phyloP scores from a whole-genome alignment of 2,113 vertebrate species.

The Pogona vitticeps region DNA sequence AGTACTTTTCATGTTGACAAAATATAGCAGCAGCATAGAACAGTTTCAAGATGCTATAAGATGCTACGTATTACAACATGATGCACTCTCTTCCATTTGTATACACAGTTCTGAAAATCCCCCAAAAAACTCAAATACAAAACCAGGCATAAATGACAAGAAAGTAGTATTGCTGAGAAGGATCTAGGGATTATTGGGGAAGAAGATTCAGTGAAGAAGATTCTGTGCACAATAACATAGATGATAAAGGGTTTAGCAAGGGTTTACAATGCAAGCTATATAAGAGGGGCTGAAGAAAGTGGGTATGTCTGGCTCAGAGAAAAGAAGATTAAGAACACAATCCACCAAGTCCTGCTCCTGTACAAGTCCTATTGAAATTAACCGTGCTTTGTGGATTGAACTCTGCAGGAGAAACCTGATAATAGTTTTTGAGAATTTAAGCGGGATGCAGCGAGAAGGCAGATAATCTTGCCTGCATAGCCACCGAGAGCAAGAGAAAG shows the following conservation, averaged over 20 bases:
- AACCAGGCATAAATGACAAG: conserved; percentile 5
- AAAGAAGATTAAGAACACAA: conserved; percentile 39
- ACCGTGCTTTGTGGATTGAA: conserved; percentile 12
- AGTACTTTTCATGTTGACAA: background rate
- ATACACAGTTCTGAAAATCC: conserved; percentile 17
- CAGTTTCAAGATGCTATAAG: background rate
- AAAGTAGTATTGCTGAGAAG: conserved; percentile 17
- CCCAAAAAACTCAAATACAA: conserved; percentile 11
- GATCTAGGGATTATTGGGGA: conserved; percentile 27
- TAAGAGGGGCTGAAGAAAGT: conserved; percentile 15
- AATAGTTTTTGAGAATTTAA: background rate
- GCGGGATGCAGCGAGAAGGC: background rate
- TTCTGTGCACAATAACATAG: conserved; percentile 29
- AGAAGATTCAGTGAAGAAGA: conserved; percentile 23
- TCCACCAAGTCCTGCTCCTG: conserved; percentile 24
- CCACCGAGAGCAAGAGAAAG: background rate
- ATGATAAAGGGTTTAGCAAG: conserved; percentile 39
- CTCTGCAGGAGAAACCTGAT: background rate
- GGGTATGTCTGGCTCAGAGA: conserved; percentile 19
- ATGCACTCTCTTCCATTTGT: background rate
- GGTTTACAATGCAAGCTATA: conserved; percentile 30
- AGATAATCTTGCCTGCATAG: background rate
- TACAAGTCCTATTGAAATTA: conserved; percentile 28
- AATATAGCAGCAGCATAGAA: background rate
- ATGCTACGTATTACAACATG: background rate